These are phyloP conservation scores for Ceratoteleas bidentatus DNA, from an alignment of 1,140 invertebrate genomes.

Conservation along the genomic window DNA sequence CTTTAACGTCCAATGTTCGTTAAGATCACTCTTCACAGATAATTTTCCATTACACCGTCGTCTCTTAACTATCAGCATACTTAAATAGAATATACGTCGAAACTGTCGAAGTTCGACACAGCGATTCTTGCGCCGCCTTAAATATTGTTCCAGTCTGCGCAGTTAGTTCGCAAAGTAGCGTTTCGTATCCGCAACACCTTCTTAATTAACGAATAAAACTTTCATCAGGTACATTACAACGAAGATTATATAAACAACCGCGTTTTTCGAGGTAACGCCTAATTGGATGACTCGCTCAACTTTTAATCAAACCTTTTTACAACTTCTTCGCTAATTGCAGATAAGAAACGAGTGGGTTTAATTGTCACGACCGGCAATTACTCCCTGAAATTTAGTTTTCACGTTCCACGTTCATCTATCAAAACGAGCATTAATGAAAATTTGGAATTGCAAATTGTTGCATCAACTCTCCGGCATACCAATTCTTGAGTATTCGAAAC, in stretches of 20 bases:
- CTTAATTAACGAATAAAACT: conserved; percentile 48
- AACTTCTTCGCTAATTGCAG: too few relatives aligned
- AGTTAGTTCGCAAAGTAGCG: conserved; percentile 27
- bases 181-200: conserved; percentile 37
- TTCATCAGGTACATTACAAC: conserved; percentile 30
- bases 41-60: conserved; percentile 56
- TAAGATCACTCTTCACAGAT: conserved; percentile 42
- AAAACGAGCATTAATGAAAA: too few relatives aligned
- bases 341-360: too few relatives aligned
- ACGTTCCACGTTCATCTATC: too few relatives aligned
- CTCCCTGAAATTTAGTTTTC: too few relatives aligned
- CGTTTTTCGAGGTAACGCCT: conserved; percentile 14
- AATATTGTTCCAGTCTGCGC: conserved; percentile 48
- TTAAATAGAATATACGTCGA: conserved; percentile 56
- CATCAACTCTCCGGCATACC: too few relatives aligned
- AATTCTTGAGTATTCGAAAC: background rate
- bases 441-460: too few relatives aligned
- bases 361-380: too few relatives aligned
- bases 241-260: conserved; percentile 2
- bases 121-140: conserved; percentile 45
- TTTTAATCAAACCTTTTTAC: too few relatives aligned
- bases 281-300: background rate
- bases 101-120: conserved; percentile 55
- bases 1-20: conserved; percentile 50
- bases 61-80: conserved; percentile 54